Percentiles rank a stretch among this genome's conserved stretches.
phyloP scores from a whole-genome alignment of 2,888 invertebrate genomes.

The Drosophila longiperda region DNA sequence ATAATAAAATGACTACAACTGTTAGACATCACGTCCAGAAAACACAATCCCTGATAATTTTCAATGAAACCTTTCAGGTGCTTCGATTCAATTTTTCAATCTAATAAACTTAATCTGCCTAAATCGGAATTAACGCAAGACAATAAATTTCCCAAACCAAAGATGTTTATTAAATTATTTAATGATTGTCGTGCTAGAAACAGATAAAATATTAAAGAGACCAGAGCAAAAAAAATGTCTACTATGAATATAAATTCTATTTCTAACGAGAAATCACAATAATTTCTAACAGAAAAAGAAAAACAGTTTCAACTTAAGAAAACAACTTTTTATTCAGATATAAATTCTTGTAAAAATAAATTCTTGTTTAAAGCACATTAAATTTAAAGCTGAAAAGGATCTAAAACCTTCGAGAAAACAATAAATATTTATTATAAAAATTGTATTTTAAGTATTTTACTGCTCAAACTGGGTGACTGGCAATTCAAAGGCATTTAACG shows the following conservation, averaged over 20 bases:
- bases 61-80: background rate
- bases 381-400: background rate
- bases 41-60: background rate
- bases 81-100: background rate
- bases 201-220: background rate
- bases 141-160: background rate
- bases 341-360: background rate
- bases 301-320: background rate
- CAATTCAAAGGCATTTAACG: background rate
- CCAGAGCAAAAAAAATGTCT: too few species aligned
- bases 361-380: background rate
- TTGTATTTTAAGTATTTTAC: conserved; percentile 2
- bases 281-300: background rate
- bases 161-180: background rate
- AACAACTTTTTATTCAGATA: background rate
- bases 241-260: too few species aligned
- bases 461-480: background rate
- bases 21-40: background rate
- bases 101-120: background rate
- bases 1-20: background rate
- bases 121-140: background rate
- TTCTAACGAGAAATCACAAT: background rate
- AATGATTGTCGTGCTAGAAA: background rate
- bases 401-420: background rate
- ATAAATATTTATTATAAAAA: background rate